A percentile compares a stretch with the other conserved stretches of the same genome.
These are phyloP conservation scores for Athalia rosae DNA, from an alignment of 2,888 invertebrate species.

Conservation along the genomic window DNA sequence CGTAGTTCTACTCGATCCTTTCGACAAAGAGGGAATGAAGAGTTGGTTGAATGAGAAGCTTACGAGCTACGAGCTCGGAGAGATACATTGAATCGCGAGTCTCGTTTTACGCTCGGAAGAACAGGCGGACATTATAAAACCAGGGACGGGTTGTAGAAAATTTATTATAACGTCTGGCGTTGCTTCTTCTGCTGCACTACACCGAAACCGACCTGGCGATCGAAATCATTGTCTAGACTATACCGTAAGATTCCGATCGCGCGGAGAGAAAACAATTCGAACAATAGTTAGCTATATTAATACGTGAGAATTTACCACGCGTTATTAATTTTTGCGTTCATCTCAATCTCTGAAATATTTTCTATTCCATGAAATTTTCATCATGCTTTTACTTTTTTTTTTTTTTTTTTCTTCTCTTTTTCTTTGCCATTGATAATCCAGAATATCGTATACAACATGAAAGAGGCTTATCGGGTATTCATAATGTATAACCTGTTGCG, in stretches of 20 bases:
- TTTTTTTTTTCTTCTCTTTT: neutral
- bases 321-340: slow-evolving; percentile 24
- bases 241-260: slow-evolving; percentile 16
- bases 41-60: no score
- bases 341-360: slow-evolving; percentile 31
- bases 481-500: slow-evolving; percentile 21
- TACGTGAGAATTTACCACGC: slow-evolving; percentile 43
- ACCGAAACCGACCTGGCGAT: neutral
- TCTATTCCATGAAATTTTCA: slow-evolving; percentile 21
- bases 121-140: slow-evolving; percentile 23
- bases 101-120: slow-evolving; percentile 36
- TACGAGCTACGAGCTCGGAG: no score
- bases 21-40: no score
- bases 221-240: neutral
- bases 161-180: slow-evolving; percentile 9
- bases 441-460: neutral
- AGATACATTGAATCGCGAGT: slow-evolving; percentile 17
- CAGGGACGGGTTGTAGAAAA: slow-evolving; percentile 38
- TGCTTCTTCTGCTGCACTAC: neutral
- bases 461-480: neutral
- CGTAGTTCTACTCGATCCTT: no score
- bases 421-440: neutral
- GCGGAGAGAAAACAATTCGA: slow-evolving; percentile 11
- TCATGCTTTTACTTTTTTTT: neutral
- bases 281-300: neutral